Percentiles rank a stretch among this genome's conserved stretches.
Evolutionary conservation across 2,113 vertebrate genomes (phyloP).

Genomic region (Struthio camelus): DNA sequence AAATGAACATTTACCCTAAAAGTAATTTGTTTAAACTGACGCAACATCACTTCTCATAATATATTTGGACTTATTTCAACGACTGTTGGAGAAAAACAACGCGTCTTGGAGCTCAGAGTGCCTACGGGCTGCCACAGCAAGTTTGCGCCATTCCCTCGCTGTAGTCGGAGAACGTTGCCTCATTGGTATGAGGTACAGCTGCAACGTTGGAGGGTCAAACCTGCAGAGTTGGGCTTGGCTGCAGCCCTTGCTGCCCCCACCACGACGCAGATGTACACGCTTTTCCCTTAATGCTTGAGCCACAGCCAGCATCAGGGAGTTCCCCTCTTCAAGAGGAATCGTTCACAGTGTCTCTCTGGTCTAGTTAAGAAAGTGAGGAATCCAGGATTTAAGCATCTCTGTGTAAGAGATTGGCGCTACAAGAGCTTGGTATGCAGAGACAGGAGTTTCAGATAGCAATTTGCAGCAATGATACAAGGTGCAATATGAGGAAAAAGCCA

Average conservation of each 20-base stretch:
- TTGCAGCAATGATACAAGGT: neutral
- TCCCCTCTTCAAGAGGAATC: neutral
- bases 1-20: neutral
- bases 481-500: neutral
- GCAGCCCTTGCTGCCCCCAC: neutral
- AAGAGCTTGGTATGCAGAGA: neutral
- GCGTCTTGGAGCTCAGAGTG: neutral
- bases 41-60: slow-evolving; percentile 21
- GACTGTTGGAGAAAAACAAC: neutral
- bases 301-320: neutral
- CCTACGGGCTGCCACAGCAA: neutral
- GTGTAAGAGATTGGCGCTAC: neutral
- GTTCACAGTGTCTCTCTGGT: neutral
- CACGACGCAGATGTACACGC: neutral
- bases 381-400: neutral
- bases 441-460: neutral
- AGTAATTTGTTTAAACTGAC: neutral
- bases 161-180: neutral
- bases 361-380: neutral
- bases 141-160: neutral
- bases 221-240: neutral
- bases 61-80: slow-evolving; percentile 29
- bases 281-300: neutral
- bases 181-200: neutral
- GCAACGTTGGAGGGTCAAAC: neutral